These are phyloP conservation scores for Melipona bicolor DNA, from an alignment of 2,888 invertebrate species.

Conservation along the genomic window DNA sequence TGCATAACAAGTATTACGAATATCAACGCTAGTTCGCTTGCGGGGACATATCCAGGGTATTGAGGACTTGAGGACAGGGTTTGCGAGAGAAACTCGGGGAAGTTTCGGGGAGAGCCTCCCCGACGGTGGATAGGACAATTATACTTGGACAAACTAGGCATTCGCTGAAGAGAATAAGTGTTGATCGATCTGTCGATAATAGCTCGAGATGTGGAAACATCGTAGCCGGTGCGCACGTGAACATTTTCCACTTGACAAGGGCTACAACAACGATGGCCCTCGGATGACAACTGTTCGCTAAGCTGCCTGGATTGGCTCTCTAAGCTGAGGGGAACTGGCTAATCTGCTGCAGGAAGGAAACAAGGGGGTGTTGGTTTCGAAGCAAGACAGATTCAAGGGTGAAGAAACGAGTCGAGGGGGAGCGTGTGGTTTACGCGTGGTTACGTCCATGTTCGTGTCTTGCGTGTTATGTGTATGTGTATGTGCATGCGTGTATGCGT, in stretches of 20 bases:
- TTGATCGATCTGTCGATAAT: slow-evolving; percentile 10
- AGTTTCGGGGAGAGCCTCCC: not conserved
- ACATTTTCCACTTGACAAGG: not conserved
- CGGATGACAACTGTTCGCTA: not conserved
- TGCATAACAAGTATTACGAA: slow-evolving; percentile 82
- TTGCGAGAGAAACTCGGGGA: slow-evolving; percentile 9
- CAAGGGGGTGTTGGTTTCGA: slow-evolving; percentile 11
- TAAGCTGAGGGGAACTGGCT: slow-evolving; percentile 8
- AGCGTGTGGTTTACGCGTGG: not conserved
- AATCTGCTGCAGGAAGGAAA: slow-evolving; percentile 46
- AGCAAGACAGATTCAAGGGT: slow-evolving; percentile 59
- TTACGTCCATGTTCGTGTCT: not conserved
- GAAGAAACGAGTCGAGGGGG: slow-evolving; percentile 36
- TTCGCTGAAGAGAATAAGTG: not conserved
- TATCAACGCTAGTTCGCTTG: slow-evolving; percentile 83
- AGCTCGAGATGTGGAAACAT: slow-evolving; percentile 18
- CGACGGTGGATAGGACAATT: slow-evolving; percentile 3
- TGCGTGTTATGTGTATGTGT: not conserved
- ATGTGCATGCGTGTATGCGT: no score
- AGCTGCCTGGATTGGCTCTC: not conserved
- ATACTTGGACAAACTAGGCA: slow-evolving; percentile 6
- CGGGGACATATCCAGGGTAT: slow-evolving; percentile 55
- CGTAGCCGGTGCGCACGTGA: slow-evolving; percentile 4
- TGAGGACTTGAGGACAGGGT: slow-evolving; percentile 21
- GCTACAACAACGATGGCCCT: not conserved